Percentiles rank a stretch among this genome's conserved stretches.
Conservation (phyloP, 2,113 vertebrate species). For the Aix galericulata region DNA sequence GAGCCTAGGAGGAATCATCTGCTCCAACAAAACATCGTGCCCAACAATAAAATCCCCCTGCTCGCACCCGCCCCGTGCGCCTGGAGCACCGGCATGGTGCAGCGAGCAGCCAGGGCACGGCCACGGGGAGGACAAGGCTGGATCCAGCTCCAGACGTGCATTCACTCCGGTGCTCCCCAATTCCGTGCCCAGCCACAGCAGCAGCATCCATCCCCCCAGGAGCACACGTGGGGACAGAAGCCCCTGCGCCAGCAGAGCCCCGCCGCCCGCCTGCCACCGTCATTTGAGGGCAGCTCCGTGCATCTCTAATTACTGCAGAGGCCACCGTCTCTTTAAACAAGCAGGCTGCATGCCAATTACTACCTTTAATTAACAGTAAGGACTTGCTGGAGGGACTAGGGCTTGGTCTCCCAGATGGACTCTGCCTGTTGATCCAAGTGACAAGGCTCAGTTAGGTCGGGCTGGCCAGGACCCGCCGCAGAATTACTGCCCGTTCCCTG, state of each 20-base stretch:
- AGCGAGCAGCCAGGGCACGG: neutral
- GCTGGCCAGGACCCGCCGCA: neutral
- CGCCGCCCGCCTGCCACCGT: rapidly evolving
- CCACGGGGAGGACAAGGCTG: rapidly evolving
- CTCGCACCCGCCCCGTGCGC: neutral
- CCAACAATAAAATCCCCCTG: neutral
- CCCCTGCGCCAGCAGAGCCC: neutral
- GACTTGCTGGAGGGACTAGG: neutral
- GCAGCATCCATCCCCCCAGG: rapidly evolving
- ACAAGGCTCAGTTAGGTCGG: neutral
- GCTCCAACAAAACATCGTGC: neutral
- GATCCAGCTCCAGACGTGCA: rapidly evolving
- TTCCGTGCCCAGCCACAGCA: neutral
- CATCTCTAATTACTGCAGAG: neutral
- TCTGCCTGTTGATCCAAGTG: neutral
- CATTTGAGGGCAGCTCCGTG: neutral
- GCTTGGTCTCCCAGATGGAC: constrained; percentile 26
- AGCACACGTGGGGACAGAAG: neutral
- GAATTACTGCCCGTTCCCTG: neutral
- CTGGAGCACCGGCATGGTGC: rapidly evolving
- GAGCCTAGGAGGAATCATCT: rapidly evolving
- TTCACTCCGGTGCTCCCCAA: rapidly evolving
- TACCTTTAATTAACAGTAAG: constrained; percentile 48
- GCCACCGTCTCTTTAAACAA: neutral
- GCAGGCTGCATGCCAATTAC: constrained; percentile 47